phyloP scores from a whole-genome alignment of 2,888 invertebrate genomes.

The Meganola albula region DNA sequence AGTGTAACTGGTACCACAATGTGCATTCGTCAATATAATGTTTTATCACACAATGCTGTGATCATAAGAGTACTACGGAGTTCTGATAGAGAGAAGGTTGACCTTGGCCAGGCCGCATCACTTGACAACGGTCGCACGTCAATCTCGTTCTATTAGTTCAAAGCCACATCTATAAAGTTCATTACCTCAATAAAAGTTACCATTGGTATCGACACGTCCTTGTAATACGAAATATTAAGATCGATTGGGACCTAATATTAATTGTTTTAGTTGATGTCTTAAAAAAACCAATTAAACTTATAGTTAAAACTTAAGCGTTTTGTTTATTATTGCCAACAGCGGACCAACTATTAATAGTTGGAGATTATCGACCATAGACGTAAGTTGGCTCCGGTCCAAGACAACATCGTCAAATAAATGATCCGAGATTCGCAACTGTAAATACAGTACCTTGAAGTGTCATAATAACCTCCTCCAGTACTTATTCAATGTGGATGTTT shows the following conservation, averaged over 20 bases:
- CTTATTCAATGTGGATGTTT: no score
- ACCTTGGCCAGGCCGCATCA: slow-evolving; percentile 47
- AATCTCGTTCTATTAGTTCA: slow-evolving; percentile 69
- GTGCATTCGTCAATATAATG: slow-evolving; percentile 2
- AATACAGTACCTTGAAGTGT: slow-evolving; percentile 7
- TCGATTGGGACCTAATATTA: no score
- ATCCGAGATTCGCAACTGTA: slow-evolving; percentile 8
- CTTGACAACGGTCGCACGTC: slow-evolving; percentile 58
- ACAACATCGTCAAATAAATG: slow-evolving; percentile 9
- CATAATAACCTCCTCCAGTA: no score
- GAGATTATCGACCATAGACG: slow-evolving; percentile 20
- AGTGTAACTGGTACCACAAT: slow-evolving; percentile 26
- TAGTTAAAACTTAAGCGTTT: slow-evolving; percentile 12
- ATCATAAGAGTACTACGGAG: slow-evolving; percentile 19
- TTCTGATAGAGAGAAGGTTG: slow-evolving; percentile 37
- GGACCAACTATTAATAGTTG: no score
- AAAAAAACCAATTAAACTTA: no score
- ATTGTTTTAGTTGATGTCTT: no score
- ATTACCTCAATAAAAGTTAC: slow-evolving; percentile 54
- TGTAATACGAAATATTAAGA: slow-evolving; percentile 30
- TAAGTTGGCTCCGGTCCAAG: slow-evolving; percentile 35
- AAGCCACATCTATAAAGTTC: slow-evolving; percentile 70
- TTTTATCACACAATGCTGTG: slow-evolving; percentile 7
- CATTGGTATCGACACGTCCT: slow-evolving; percentile 45
- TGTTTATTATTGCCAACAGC: no score